These are phyloP conservation scores for Drosophila testacea DNA, from an alignment of 2,888 invertebrate species.

Conservation along the genomic window DNA sequence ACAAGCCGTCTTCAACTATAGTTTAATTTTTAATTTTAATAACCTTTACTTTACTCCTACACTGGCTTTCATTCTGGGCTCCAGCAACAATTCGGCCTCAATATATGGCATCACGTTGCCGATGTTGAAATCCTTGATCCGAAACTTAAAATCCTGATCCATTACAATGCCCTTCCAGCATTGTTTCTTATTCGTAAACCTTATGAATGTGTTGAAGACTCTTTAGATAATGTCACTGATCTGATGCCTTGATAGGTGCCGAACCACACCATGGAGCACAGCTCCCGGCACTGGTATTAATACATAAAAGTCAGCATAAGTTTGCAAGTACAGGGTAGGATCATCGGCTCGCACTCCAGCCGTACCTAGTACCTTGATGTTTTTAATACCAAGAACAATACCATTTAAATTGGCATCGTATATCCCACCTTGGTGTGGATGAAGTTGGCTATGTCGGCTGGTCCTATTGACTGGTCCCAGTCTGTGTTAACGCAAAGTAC, in stretches of 20 bases:
- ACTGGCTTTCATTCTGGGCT: conserved; percentile 25
- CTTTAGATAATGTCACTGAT: conserved; percentile 88
- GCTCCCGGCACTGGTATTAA: conserved; percentile 87
- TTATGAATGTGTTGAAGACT: conserved; percentile 88
- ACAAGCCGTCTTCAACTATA: conserved; percentile 36
- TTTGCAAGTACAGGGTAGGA: conserved; percentile 87
- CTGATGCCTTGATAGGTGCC: conserved; percentile 86
- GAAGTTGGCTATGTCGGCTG: conserved; percentile 86
- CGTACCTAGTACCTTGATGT: conserved; percentile 86
- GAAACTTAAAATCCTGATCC: conserved; percentile 84
- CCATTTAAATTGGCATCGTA: conserved; percentile 87
- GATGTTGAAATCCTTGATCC: conserved; percentile 82
- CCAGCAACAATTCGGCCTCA: conserved; percentile 80
- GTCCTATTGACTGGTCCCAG: conserved; percentile 86
- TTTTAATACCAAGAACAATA: too few species aligned
- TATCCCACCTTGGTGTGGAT: conserved; percentile 85
- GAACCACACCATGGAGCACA: conserved; percentile 87
- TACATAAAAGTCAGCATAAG: conserved; percentile 88
- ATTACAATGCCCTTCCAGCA: conserved; percentile 79
- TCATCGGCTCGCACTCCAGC: conserved; percentile 87
- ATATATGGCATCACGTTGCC: conserved; percentile 83
- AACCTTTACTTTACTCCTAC: not conserved
- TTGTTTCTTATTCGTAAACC: conserved; percentile 79
- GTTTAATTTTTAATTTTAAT: conserved; percentile 24
- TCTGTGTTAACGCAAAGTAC: conserved; percentile 85